Evolutionary conservation across 1,140 invertebrate species (phyloP).

Genomic region (Drosophila sturtevanti): DNA sequence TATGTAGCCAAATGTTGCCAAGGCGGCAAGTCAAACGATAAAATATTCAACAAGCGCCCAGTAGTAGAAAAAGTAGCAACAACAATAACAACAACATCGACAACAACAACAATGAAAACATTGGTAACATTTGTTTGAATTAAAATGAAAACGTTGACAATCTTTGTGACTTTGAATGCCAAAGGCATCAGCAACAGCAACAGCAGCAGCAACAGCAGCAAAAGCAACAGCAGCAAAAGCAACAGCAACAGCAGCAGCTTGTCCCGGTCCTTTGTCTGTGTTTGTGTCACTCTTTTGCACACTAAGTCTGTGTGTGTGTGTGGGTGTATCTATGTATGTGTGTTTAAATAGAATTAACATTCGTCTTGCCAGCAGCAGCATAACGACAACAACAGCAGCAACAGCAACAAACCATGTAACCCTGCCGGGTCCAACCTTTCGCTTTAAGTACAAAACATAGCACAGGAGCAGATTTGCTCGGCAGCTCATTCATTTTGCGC

Average conservation of each 20-base stretch:
- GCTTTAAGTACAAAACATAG: slow-evolving; percentile 48
- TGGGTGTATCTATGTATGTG: slow-evolving; percentile 32
- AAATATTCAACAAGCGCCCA: slow-evolving; percentile 70
- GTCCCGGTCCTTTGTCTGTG: slow-evolving; percentile 16
- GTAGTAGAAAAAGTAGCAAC: slow-evolving; percentile 14
- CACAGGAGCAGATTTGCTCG: slow-evolving; percentile 75
- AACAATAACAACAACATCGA: slow-evolving; percentile 49
- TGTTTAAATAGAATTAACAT: slow-evolving; percentile 80
- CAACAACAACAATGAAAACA: slow-evolving; percentile 75
- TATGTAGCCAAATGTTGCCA: slow-evolving; percentile 76
- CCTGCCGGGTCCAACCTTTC: slow-evolving; percentile 59
- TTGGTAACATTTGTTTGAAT: slow-evolving; percentile 82
- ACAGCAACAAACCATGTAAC: slow-evolving; percentile 47
- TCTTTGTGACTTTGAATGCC: slow-evolving; percentile 77
- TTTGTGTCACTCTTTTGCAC: neutral
- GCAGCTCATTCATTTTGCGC: slow-evolving; percentile 75
- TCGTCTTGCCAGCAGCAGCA: slow-evolving; percentile 64
- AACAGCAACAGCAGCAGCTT: slow-evolving; percentile 52
- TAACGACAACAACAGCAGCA: slow-evolving; percentile 6
- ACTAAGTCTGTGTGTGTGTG: neutral
- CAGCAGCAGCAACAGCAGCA: no score
- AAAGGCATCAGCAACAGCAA: slow-evolving; percentile 33
- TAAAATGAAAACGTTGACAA: slow-evolving; percentile 81
- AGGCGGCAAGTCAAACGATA: slow-evolving; percentile 76
- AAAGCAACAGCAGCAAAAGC: no score